Evolutionary conservation across 2,797 vertebrate genomes (phyloP).

Genomic region (Myioborus miniatus): DNA sequence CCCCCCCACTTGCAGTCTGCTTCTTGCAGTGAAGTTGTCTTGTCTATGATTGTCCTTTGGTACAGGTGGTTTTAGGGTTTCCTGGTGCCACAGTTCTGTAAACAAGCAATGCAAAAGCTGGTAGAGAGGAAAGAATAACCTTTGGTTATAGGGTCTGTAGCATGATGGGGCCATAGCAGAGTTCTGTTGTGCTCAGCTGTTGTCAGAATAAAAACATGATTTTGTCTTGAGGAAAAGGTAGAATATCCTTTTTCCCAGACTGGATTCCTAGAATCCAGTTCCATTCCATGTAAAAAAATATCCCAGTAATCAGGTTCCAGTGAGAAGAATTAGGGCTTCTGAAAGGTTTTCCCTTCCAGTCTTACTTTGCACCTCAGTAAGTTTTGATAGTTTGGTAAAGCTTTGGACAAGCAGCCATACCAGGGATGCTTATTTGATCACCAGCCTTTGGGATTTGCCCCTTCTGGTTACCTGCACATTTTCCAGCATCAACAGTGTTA

Average conservation of each 20-base stretch:
- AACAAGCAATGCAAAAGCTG: not conserved
- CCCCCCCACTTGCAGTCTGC: fast-evolving
- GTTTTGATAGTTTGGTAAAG: not conserved
- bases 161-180: fast-evolving
- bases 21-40: not conserved
- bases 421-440: not conserved
- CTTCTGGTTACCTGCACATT: not conserved
- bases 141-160: not conserved
- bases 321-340: not conserved
- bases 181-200: not conserved
- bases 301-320: not conserved
- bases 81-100: not conserved
- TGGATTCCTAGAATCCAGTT: not conserved
- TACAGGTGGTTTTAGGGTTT: not conserved
- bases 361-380: not conserved
- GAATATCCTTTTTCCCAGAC: not conserved
- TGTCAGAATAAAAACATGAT: not conserved
- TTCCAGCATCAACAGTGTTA: not conserved
- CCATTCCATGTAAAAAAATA: not conserved
- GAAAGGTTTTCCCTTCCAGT: not conserved
- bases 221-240: not conserved
- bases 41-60: not conserved
- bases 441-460: not conserved
- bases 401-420: not conserved
- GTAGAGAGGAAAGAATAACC: not conserved